These are phyloP conservation scores for Agrotis clavis DNA, from an alignment of 2,888 invertebrate species.

Conservation along the genomic window DNA sequence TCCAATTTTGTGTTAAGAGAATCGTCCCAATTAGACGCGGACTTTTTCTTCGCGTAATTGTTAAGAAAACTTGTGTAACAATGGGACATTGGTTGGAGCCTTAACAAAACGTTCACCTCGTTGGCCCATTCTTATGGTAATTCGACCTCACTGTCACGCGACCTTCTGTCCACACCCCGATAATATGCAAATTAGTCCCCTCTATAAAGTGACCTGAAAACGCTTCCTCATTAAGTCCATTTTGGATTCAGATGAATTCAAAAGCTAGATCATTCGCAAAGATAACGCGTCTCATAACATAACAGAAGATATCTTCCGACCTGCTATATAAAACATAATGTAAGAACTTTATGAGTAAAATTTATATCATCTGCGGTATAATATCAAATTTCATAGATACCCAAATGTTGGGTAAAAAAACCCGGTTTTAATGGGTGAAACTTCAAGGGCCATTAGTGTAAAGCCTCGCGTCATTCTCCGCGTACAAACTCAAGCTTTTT, in stretches of 20 bases:
- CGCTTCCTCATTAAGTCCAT: constrained; percentile 83
- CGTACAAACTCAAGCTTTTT: constrained; percentile 85
- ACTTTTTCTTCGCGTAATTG: constrained; percentile 75
- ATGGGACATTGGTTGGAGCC: constrained; percentile 80
- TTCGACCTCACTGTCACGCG: constrained; percentile 86
- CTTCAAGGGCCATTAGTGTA: constrained; percentile 85
- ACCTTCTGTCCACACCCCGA: constrained; percentile 89
- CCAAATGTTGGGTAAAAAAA: constrained; percentile 74
- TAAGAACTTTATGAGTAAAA: constrained; percentile 47
- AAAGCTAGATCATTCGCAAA: constrained; percentile 62
- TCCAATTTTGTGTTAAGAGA: constrained; percentile 61
- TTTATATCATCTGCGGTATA: constrained; percentile 51
- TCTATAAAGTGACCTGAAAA: constrained; percentile 88
- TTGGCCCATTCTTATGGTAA: constrained; percentile 89
- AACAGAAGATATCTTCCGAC: constrained; percentile 36
- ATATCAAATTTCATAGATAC: constrained; percentile 68
- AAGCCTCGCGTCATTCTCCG: constrained; percentile 84
- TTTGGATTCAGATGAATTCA: constrained; percentile 75
- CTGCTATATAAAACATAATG: constrained; percentile 26
- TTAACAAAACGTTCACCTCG: constrained; percentile 87
- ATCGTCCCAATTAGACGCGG: constrained; percentile 61
- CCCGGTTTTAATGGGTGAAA: constrained; percentile 82
- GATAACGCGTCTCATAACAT: constrained; percentile 35
- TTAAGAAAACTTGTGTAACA: constrained; percentile 79
- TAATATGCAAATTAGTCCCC: constrained; percentile 87